phyloP scores from a whole-genome alignment of 35 echinoderm and acorn worm genomes.

The Apostichopus californicus region DNA sequence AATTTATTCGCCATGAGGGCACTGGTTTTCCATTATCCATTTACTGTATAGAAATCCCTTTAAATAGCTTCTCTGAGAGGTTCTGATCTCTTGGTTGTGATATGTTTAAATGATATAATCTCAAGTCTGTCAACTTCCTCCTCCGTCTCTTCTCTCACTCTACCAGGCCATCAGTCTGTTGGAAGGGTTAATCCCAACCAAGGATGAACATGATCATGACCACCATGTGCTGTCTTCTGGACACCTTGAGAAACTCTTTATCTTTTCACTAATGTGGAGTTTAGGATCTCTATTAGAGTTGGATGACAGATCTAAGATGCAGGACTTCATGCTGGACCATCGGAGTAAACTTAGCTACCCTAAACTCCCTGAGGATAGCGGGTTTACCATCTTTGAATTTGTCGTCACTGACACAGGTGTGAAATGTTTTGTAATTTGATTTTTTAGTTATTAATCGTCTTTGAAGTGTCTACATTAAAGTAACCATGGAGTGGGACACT shows the following conservation, averaged over 20 bases:
- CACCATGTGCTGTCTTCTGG: constrained; percentile 68
- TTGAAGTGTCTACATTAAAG: no score
- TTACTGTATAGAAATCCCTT: not conserved
- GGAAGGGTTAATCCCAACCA: constrained; percentile 84
- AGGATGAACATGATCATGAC: constrained; percentile 96
- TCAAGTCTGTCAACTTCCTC: no score
- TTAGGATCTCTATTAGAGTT: constrained; percentile 93
- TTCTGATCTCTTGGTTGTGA: no score
- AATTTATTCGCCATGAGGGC: no score
- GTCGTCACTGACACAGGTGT: constrained; percentile 82
- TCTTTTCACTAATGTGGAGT: constrained; percentile 98
- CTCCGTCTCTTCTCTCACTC: not conserved
- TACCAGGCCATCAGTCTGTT: constrained; percentile 82
- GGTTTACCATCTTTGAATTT: constrained; percentile 96
- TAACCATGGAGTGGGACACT: no score
- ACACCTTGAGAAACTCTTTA: constrained; percentile 96
- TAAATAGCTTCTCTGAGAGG: no score
- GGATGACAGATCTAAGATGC: constrained; percentile 93
- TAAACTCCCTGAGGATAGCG: constrained; percentile 75
- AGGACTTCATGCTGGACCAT: constrained; percentile 86
- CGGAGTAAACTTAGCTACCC: constrained; percentile 83
- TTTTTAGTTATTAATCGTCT: no score
- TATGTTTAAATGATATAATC: no score
- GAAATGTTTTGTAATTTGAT: not conserved
- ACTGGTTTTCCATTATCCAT: no score